Percentiles rank a stretch among this genome's conserved stretches.
Conservation (phyloP, 1,140 invertebrate genomes). For the Panulirus ornatus region DNA sequence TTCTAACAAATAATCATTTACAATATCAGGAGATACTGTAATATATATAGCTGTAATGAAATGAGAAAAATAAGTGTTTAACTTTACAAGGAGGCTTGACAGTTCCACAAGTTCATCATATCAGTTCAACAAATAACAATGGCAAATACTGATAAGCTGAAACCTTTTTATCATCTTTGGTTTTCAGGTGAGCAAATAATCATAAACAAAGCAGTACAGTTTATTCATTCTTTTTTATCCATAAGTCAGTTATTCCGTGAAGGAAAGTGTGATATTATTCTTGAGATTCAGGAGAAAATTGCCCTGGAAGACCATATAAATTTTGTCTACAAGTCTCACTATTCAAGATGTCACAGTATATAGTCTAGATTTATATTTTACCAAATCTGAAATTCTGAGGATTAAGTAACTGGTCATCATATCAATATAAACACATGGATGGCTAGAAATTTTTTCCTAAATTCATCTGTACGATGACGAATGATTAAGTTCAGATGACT, state of each 20-base stretch:
- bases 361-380: background rate
- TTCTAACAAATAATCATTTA: background rate
- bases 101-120: background rate
- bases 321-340: constrained; percentile 41
- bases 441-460: background rate
- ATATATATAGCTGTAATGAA: constrained; percentile 1
- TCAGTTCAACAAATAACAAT: background rate
- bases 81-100: background rate
- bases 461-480: background rate
- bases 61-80: background rate
- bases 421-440: background rate
- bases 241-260: background rate
- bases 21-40: constrained; percentile 1
- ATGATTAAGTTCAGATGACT: background rate
- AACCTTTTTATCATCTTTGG: background rate
- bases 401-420: background rate
- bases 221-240: background rate
- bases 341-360: constrained; percentile 3
- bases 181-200: background rate
- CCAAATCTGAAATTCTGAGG: background rate
- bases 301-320: constrained; percentile 55
- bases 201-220: background rate
- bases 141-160: background rate
- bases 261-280: constrained; percentile 16
- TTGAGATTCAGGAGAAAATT: constrained; percentile 22